Percentiles rank a stretch among this genome's conserved stretches.
Evolutionary conservation across 2,888 invertebrate species (phyloP).

Genomic region (Troides helena): DNA sequence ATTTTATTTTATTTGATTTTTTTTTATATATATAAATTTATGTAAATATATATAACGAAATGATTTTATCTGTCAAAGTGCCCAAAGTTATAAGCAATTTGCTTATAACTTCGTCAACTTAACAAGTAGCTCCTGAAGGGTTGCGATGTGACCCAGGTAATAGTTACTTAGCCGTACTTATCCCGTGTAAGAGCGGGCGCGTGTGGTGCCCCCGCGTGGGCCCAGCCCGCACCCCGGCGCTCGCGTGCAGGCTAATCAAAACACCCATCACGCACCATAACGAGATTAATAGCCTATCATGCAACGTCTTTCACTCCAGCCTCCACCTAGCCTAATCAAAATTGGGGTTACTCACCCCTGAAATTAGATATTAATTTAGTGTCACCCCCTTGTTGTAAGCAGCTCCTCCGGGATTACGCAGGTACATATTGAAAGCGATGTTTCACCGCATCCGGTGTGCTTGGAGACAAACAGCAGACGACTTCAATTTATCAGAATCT

Average conservation of each 20-base stretch:
- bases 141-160: too few relatives aligned
- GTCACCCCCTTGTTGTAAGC: conserved; percentile 37
- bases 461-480: too few relatives aligned
- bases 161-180: background rate
- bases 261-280: conserved; percentile 32
- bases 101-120: too few relatives aligned
- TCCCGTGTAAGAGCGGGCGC: background rate
- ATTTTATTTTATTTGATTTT: too few relatives aligned
- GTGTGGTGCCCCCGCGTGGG: background rate
- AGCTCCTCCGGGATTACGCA: conserved; percentile 45
- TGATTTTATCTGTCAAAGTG: too few relatives aligned
- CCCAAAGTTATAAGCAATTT: too few relatives aligned
- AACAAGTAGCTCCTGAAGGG: too few relatives aligned
- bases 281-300: conserved; percentile 34
- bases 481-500: too few relatives aligned
- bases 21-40: too few relatives aligned
- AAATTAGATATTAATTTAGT: conserved; percentile 76
- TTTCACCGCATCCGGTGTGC: too few relatives aligned
- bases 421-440: conserved; percentile 39
- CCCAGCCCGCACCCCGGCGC: background rate
- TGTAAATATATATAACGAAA: too few relatives aligned
- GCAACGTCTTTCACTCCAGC: conserved; percentile 22
- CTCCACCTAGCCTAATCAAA: conserved; percentile 36
- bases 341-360: conserved; percentile 57
- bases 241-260: conserved; percentile 28